Percentiles rank a stretch among this genome's conserved stretches.
These are phyloP conservation scores for Camponotus floridanus DNA, from an alignment of 1,140 invertebrate genomes.

Conservation along the genomic window DNA sequence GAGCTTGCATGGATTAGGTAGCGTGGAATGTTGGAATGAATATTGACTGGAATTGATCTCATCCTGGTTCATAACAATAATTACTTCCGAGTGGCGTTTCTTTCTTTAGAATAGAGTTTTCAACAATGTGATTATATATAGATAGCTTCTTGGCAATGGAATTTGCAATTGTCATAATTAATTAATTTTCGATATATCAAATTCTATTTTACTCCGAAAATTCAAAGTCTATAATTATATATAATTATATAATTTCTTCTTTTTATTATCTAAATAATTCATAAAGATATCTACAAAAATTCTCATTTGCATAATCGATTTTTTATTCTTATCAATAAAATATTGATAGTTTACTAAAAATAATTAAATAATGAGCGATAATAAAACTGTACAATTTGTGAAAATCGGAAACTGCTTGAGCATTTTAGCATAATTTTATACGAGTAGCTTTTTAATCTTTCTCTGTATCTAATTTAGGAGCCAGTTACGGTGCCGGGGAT, in stretches of 20 bases:
- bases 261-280: background rate
- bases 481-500: conserved; percentile 80
- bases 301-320: background rate
- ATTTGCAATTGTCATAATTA: conserved; percentile 4
- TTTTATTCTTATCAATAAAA: background rate
- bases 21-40: conserved; percentile 65
- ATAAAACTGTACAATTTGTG: background rate
- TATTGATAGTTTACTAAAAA: background rate
- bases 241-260: conserved; percentile 6
- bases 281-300: background rate
- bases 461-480: conserved; percentile 55
- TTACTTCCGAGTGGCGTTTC: conserved; percentile 41
- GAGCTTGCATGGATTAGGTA: conserved; percentile 67
- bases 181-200: background rate
- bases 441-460: background rate
- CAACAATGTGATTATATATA: conserved; percentile 3
- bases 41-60: conserved; percentile 38
- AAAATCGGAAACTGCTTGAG: conserved; percentile 23
- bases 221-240: background rate
- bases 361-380: background rate
- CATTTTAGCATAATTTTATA: background rate
- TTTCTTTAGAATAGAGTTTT: conserved; percentile 51
- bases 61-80: conserved; percentile 38
- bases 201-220: background rate
- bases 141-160: background rate